Evolutionary conservation across 1,140 invertebrate species (phyloP).

Genomic region (Rhagoletis zephyria): DNA sequence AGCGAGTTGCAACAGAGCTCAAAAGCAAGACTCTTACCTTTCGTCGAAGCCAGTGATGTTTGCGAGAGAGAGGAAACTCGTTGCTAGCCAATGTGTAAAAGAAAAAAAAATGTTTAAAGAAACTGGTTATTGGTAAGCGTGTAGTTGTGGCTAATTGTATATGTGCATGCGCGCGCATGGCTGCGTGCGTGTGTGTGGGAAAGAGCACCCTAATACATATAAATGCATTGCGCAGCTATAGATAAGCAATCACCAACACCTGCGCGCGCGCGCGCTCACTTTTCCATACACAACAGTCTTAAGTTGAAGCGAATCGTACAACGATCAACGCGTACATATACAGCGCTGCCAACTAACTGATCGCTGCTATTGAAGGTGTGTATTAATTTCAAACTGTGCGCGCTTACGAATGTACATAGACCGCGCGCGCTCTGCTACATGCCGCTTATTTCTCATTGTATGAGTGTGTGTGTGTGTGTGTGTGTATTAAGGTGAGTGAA

Average conservation of each 20-base stretch:
- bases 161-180: neutral
- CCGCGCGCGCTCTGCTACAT: neutral
- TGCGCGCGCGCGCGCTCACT: neutral
- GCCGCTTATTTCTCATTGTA: neutral
- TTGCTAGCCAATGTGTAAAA: neutral
- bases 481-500: no score
- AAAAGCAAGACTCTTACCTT: neutral
- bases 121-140: conserved; percentile 15
- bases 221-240: neutral
- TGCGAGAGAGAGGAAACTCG: neutral
- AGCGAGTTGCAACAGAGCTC: conserved; percentile 13
- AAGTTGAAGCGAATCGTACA: no score
- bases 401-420: neutral
- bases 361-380: neutral
- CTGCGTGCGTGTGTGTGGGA: neutral
- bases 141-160: neutral
- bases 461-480: neutral
- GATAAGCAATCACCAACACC: neutral
- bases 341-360: neutral
- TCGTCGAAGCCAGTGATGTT: neutral
- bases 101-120: conserved; percentile 10
- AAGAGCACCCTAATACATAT: neutral
- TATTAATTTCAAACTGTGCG: neutral
- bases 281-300: no score
- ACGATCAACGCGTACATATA: neutral